Percentiles rank a stretch among this genome's conserved stretches.
These are phyloP conservation scores for Aptenodytes forsteri DNA, from an alignment of 2,113 vertebrate species.

Conservation along the genomic window DNA sequence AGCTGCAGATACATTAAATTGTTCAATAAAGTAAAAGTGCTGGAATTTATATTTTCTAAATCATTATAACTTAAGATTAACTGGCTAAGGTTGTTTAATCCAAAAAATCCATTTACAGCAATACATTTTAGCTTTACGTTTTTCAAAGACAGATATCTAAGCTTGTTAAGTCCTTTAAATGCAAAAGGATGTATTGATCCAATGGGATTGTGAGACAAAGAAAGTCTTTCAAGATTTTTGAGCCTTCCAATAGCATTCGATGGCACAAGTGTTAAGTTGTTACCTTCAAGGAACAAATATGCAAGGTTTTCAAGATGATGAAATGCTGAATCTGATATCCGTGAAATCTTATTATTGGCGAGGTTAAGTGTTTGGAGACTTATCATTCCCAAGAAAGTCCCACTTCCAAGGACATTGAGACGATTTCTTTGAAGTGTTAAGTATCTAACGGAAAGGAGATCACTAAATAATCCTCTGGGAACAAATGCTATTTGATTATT, in stretches of 20 bases:
- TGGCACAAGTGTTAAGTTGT: constrained; percentile 68
- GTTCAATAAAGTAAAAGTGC: constrained; percentile 63
- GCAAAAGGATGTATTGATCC: constrained; percentile 68
- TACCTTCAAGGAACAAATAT: constrained; percentile 73
- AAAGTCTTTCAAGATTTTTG: constrained; percentile 72
- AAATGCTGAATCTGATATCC: constrained; percentile 70
- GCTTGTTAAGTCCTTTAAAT: constrained; percentile 71
- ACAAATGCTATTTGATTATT: constrained; percentile 73
- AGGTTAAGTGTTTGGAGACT: constrained; percentile 73
- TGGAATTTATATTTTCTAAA: constrained; percentile 72
- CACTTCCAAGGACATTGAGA: constrained; percentile 59
- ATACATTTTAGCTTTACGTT: constrained; percentile 66
- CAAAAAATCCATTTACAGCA: constrained; percentile 67
- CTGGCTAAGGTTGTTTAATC: constrained; percentile 70
- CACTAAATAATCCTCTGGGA: constrained; percentile 71
- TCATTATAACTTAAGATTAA: constrained; percentile 72
- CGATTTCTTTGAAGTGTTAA: constrained; percentile 69
- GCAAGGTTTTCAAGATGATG: constrained; percentile 68
- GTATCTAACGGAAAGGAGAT: constrained; percentile 67
- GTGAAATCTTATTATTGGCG: constrained; percentile 73
- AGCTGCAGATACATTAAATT: constrained; percentile 73
- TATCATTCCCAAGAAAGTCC: constrained; percentile 65
- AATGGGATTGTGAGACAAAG: constrained; percentile 72
- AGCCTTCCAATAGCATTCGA: constrained; percentile 69
- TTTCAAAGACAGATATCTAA: constrained; percentile 70